Conservation (phyloP, 23 tunicate genomes). For the Ciona savignyi region DNA sequence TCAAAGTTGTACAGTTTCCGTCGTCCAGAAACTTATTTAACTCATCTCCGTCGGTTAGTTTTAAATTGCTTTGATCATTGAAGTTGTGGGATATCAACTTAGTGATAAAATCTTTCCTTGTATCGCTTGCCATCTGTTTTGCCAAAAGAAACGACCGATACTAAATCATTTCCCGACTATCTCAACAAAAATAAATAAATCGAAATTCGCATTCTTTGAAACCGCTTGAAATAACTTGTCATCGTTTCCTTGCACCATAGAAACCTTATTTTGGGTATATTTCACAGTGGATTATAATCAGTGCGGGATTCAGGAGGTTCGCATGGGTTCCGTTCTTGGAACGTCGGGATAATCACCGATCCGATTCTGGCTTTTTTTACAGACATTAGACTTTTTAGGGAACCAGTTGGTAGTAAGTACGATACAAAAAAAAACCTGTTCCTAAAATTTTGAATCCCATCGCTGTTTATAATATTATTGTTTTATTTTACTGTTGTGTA, state of each 20-base stretch:
- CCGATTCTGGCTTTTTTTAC: too few species aligned
- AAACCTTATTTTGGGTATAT: not conserved
- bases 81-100: conserved; percentile 19
- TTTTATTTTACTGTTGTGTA: too few species aligned
- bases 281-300: too few species aligned
- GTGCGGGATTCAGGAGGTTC: too few species aligned
- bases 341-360: too few species aligned
- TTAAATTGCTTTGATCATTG: not conserved
- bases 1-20: conserved; percentile 45
- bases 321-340: too few species aligned
- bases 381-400: too few species aligned
- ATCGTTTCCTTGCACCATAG: conserved; percentile 10
- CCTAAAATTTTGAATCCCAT: not conserved
- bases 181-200: not conserved
- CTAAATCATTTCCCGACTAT: not conserved
- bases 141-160: not conserved
- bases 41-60: not conserved
- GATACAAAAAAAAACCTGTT: too few species aligned
- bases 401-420: too few species aligned
- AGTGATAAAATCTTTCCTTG: conserved; percentile 33
- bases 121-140: conserved; percentile 23
- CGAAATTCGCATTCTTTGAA: conserved; percentile 16
- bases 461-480: too few species aligned
- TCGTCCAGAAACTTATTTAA: conserved; percentile 51
- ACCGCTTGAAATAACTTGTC: conserved; percentile 17